These are phyloP conservation scores for Bombus impatiens DNA, from an alignment of 1,140 invertebrate genomes.

Conservation along the genomic window DNA sequence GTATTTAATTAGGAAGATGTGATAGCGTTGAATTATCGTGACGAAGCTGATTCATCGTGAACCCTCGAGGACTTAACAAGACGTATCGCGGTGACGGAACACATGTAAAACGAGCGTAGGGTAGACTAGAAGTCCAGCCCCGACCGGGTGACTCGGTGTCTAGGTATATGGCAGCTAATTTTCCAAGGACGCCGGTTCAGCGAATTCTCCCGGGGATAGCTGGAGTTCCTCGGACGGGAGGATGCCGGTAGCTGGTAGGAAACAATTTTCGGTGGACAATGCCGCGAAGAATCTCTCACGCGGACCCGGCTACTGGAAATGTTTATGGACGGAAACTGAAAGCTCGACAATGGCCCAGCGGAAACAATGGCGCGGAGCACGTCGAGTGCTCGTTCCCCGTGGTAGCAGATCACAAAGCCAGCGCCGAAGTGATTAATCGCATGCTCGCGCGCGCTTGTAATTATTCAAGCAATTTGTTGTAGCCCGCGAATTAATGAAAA, in stretches of 20 bases:
- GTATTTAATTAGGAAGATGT: neutral
- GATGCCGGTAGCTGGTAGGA: conserved; percentile 54
- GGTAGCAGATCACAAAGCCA: conserved; percentile 73
- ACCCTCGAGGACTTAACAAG: conserved; percentile 20
- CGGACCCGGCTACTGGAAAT: conserved; percentile 70
- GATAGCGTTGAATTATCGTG: conserved; percentile 10
- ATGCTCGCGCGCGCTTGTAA: conserved; percentile 75
- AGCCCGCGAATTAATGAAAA: conserved; percentile 78
- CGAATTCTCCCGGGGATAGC: conserved; percentile 62
- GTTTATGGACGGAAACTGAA: conserved; percentile 74
- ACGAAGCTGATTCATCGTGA: conserved; percentile 25
- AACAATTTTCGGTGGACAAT: conserved; percentile 72
- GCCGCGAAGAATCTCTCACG: conserved; percentile 68
- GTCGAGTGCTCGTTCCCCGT: conserved; percentile 73
- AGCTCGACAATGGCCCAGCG: conserved; percentile 71
- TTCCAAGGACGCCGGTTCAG: conserved; percentile 52
- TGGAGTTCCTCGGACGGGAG: conserved; percentile 62
- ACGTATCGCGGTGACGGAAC: conserved; percentile 14
- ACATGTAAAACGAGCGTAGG: neutral
- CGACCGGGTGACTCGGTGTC: neutral
- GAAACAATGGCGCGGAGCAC: conserved; percentile 75
- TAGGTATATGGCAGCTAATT: conserved; percentile 61
- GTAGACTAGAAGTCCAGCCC: neutral
- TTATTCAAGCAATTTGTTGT: conserved; percentile 81
- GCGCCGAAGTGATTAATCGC: conserved; percentile 77